phyloP scores from a whole-genome alignment of 1,140 invertebrate species.

The Myzus persicae region DNA sequence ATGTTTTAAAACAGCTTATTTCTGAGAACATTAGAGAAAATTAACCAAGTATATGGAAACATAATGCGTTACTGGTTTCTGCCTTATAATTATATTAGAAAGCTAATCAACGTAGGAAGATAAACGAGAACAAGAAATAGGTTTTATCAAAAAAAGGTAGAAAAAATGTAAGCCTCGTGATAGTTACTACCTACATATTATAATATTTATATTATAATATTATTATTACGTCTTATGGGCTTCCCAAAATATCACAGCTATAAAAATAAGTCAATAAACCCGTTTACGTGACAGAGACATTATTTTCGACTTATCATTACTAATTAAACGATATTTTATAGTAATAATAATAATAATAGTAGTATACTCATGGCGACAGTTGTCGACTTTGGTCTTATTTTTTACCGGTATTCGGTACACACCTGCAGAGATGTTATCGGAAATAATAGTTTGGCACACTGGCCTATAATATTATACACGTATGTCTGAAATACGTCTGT shows the following conservation, averaged over 20 bases:
- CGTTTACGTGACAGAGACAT: background rate
- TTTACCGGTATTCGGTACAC: background rate
- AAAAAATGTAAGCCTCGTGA: background rate
- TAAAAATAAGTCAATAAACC: background rate
- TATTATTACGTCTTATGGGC: background rate
- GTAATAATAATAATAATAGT: too few relatives aligned
- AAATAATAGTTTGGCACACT: background rate
- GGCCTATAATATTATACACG: background rate
- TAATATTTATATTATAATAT: too few relatives aligned
- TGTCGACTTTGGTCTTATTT: background rate
- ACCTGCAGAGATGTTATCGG: constrained; percentile 13
- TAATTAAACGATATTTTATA: background rate
- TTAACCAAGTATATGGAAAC: constrained; percentile 1
- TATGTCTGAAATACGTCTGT: background rate
- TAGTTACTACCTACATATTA: background rate
- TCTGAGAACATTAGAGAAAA: background rate
- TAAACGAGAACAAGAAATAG: background rate
- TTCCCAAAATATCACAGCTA: background rate
- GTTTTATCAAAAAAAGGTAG: background rate
- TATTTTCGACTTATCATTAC: background rate
- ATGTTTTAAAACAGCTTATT: background rate
- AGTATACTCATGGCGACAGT: background rate
- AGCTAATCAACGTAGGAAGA: background rate
- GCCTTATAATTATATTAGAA: background rate
- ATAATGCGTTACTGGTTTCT: constrained; percentile 3